Evolutionary conservation across 2,113 vertebrate genomes (phyloP).

Genomic region (Fulica atra): DNA sequence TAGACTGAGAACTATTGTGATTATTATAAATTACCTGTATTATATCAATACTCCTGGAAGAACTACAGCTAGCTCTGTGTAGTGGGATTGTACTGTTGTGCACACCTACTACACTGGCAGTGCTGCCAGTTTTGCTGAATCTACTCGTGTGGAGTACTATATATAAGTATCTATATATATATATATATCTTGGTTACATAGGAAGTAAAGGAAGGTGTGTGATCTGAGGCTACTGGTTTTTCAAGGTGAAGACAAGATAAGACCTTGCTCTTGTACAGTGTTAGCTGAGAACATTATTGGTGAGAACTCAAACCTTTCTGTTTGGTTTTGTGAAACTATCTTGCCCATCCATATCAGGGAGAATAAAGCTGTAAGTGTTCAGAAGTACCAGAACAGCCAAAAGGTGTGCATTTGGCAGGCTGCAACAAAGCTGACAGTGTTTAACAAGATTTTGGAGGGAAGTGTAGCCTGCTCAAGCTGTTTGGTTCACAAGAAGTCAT

Average conservation of each 20-base stretch:
- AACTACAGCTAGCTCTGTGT: not conserved
- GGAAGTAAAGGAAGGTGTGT: not conserved
- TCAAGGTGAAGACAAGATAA: not conserved
- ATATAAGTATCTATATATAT: no score
- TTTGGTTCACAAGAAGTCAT: not conserved
- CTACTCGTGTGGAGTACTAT: not conserved
- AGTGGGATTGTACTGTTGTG: not conserved
- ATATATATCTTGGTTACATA: fast-evolving
- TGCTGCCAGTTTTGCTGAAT: not conserved
- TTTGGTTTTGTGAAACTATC: not conserved
- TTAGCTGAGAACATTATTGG: fast-evolving
- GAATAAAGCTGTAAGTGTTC: not conserved
- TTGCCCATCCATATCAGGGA: not conserved
- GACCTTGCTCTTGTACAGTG: not conserved
- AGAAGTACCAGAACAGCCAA: not conserved
- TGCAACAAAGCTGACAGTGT: not conserved
- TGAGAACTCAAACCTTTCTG: not conserved
- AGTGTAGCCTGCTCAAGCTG: not conserved
- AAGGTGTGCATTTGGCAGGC: not conserved
- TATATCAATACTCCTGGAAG: not conserved
- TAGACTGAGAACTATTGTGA: not conserved
- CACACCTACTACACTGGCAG: not conserved
- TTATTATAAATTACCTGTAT: not conserved
- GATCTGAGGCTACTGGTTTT: not conserved
- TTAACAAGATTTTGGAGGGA: not conserved